Base-by-base conservation (phyloP, 1,140 invertebrate genomes). In the Caerostris extrusa region DNA sequence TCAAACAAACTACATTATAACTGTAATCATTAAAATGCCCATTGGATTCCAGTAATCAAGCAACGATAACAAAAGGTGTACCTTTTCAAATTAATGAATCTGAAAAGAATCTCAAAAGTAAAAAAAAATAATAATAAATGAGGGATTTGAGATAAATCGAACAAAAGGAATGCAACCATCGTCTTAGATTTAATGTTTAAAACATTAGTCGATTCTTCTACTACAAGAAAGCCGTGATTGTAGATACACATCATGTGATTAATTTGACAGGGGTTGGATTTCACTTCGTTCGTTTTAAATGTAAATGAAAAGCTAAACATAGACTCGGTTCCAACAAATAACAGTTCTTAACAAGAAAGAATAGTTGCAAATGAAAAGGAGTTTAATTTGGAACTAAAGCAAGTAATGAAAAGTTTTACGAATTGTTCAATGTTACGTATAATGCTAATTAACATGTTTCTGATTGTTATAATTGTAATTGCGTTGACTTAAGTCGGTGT, bases 241-340 rank as follows among this genome's bases (percentile, higher is more conserved):
- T 12, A 12, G 34, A 53, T 12, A 50, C 7, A 77, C 53, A 77
- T 50, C 8, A 53, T 34, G 71, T 53, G 71, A 77, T 77, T 77
- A 77, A 77, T 77, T 77, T 77, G 71, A 53, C 34, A 77, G 50
- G 12, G 71, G 34, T 50, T 50, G 71, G 71, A 77, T 77, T 77
- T 77, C 14, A 34, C 8, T 50, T 50, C 71, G 14, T 77, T 50
- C 34, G 71, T 77, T 77, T 77, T 77, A 77, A 77, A 77, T 77
- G 34, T 53, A 77, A 77, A 77, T 77, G 71, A 53, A 53, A 77
- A 50, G 7, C 8, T 50, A 77, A 50, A 34, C 10, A 50, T 53
- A 50, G 71, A 12, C 34, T 34, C 53, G 19, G 3, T 77, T 12
- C 34, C 7, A 50, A 50, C 2, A 5, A 50, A 77, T 77, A 50